phyloP scores from a whole-genome alignment of 2,888 invertebrate species.

The Dermolepida albohirtum region DNA sequence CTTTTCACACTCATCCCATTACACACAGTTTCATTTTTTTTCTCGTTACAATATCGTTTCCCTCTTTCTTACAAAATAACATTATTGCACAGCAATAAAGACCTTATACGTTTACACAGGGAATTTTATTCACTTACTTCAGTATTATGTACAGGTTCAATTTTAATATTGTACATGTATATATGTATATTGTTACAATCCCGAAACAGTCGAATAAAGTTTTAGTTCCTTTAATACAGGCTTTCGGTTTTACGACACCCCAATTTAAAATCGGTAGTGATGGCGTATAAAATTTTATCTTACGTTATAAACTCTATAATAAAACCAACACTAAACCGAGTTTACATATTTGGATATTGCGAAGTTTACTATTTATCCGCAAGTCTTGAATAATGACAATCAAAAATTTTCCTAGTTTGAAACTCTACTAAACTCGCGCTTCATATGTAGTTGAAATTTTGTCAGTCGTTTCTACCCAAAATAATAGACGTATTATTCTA shows the following conservation, averaged over 20 bases:
- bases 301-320: too few relatives aligned
- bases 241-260: neutral
- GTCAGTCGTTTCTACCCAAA: too few relatives aligned
- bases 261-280: conserved; percentile 18
- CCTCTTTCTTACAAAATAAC: conserved; percentile 46
- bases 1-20: conserved; percentile 12
- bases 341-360: too few relatives aligned
- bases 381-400: too few relatives aligned
- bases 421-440: too few relatives aligned
- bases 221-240: conserved; percentile 42
- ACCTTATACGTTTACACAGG: conserved; percentile 48
- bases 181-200: conserved; percentile 26
- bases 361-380: too few relatives aligned
- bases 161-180: conserved; percentile 40
- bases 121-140: conserved; percentile 20
- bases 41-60: conserved; percentile 10
- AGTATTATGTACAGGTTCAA: conserved; percentile 36
- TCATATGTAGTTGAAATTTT: too few relatives aligned
- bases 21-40: conserved; percentile 23
- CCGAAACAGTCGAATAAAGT: conserved; percentile 48
- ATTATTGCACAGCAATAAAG: conserved; percentile 57
- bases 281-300: too few relatives aligned
- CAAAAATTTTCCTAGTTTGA: too few relatives aligned
- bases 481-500: too few relatives aligned
- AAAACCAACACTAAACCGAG: too few relatives aligned